phyloP scores from a whole-genome alignment of 1,140 invertebrate species.

The Ips nitidus region DNA sequence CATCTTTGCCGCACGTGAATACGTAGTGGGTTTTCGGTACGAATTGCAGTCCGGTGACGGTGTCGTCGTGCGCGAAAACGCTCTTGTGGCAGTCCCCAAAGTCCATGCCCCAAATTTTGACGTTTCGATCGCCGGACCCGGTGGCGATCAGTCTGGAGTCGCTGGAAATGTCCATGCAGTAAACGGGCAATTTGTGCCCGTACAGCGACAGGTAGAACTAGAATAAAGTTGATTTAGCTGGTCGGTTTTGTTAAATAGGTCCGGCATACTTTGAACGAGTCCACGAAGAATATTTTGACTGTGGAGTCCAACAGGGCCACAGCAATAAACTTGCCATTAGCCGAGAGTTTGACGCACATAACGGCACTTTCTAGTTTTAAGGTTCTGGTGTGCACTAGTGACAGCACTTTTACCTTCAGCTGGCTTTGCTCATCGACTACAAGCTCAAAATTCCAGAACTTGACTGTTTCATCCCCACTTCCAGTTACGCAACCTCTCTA shows the following conservation, averaged over 20 bases:
- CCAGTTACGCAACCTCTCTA: slow-evolving; percentile 82
- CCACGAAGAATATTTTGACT: slow-evolving; percentile 93
- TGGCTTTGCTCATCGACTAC: slow-evolving; percentile 65
- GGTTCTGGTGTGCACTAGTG: slow-evolving; percentile 76
- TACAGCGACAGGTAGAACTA: slow-evolving; percentile 95
- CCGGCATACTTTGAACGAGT: slow-evolving; percentile 81
- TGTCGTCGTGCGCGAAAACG: slow-evolving; percentile 91
- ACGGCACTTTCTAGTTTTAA: slow-evolving; percentile 87
- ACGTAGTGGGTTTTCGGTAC: slow-evolving; percentile 90
- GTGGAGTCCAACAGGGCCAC: slow-evolving; percentile 90
- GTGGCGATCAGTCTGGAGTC: slow-evolving; percentile 90
- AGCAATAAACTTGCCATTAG: slow-evolving; percentile 86
- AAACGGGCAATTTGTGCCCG: slow-evolving; percentile 93
- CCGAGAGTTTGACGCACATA: slow-evolving; percentile 78
- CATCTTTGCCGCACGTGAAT: slow-evolving; percentile 92
- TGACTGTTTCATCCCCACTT: slow-evolving; percentile 85
- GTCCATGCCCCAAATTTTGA: slow-evolving; percentile 98
- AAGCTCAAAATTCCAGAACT: slow-evolving; percentile 94
- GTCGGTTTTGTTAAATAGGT: neutral
- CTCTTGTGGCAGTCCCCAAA: slow-evolving; percentile 95
- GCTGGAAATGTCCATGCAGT: slow-evolving; percentile 91
- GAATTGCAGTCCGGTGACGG: slow-evolving; percentile 86
- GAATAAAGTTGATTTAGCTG: slow-evolving; percentile 45
- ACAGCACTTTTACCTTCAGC: slow-evolving; percentile 69
- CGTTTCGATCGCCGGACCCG: slow-evolving; percentile 91